Evolutionary conservation across 2,888 invertebrate genomes (phyloP).

Genomic region (Priocnemis perturbator): DNA sequence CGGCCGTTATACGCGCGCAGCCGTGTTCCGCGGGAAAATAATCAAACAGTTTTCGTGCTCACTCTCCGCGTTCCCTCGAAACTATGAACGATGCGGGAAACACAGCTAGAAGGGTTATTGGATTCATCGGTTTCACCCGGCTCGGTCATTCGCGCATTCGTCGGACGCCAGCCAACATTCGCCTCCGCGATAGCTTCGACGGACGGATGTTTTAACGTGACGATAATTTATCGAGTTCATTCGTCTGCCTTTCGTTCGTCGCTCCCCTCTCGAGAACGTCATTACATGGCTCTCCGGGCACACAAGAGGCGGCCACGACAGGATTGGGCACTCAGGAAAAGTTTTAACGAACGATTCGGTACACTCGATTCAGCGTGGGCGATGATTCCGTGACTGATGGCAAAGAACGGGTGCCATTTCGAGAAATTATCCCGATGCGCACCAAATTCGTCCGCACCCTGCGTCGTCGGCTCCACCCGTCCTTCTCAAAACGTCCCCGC

Average conservation of each 20-base stretch:
- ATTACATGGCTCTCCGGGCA: conserved; percentile 17
- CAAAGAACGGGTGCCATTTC: background rate
- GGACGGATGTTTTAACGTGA: no score
- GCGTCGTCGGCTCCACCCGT: background rate
- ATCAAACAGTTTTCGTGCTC: background rate
- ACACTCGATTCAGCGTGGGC: conserved; percentile 12
- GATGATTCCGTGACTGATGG: conserved; percentile 5
- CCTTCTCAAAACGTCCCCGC: background rate
- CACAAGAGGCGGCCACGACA: background rate
- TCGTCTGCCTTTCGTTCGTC: background rate
- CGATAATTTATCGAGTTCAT: no score
- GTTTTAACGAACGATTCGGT: conserved; percentile 54
- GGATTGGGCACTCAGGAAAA: conserved; percentile 47
- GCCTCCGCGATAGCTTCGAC: no score
- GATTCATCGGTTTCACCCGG: conserved; percentile 29
- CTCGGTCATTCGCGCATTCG: conserved; percentile 9
- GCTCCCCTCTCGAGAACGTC: conserved; percentile 12
- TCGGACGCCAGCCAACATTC: background rate
- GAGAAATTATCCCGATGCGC: conserved; percentile 3
- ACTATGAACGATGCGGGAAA: conserved; percentile 25
- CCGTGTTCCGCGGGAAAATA: background rate
- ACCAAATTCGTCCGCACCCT: background rate
- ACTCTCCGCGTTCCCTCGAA: conserved; percentile 4
- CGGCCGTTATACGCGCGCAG: background rate
- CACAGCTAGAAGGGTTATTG: conserved; percentile 35